Percentiles rank a stretch among this genome's conserved stretches.
Conservation (phyloP, 2,888 invertebrate genomes). For the Lycophotia porphyrea region DNA sequence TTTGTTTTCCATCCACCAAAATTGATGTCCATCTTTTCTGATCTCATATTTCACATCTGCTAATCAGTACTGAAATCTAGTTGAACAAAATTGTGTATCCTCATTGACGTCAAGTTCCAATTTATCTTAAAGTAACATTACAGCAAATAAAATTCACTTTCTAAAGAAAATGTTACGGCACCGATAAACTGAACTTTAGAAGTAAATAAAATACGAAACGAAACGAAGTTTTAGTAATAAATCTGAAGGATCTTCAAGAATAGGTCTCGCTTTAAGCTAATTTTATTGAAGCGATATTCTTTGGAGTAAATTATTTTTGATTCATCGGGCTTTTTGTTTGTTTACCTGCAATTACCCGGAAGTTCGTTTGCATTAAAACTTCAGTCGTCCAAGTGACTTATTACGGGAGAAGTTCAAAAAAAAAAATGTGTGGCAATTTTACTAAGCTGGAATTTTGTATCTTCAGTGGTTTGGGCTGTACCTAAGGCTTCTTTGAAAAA, state of each 20-base stretch:
- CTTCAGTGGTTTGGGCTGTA: not conserved
- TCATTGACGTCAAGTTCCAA: slow-evolving; percentile 16
- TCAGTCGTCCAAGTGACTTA: not conserved
- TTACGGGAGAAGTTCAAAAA: not conserved
- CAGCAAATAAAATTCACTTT: slow-evolving; percentile 47
- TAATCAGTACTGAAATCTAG: not conserved
- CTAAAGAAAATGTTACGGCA: slow-evolving; percentile 39
- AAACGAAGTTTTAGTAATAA: slow-evolving; percentile 56
- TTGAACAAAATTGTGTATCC: not conserved
- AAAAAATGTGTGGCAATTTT: not conserved
- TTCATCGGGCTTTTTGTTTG: slow-evolving; percentile 8
- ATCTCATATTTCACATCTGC: not conserved
- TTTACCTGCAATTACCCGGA: not conserved
- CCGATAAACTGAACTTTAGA: slow-evolving; percentile 52
- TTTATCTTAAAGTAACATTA: slow-evolving; percentile 28
- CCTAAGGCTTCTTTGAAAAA: not conserved
- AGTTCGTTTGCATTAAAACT: not conserved
- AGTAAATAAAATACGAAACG: slow-evolving; percentile 56
- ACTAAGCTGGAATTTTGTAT: not conserved
- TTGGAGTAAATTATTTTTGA: slow-evolving; percentile 2
- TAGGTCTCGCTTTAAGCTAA: slow-evolving; percentile 36
- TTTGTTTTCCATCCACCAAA: not conserved
- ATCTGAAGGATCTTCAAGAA: slow-evolving; percentile 39
- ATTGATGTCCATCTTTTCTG: not conserved
- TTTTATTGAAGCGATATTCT: slow-evolving; percentile 34